Percentiles rank a stretch among this genome's conserved stretches.
Evolutionary conservation across 2,797 vertebrate genomes (phyloP).

Genomic region (Coregonus ussuriensis): DNA sequence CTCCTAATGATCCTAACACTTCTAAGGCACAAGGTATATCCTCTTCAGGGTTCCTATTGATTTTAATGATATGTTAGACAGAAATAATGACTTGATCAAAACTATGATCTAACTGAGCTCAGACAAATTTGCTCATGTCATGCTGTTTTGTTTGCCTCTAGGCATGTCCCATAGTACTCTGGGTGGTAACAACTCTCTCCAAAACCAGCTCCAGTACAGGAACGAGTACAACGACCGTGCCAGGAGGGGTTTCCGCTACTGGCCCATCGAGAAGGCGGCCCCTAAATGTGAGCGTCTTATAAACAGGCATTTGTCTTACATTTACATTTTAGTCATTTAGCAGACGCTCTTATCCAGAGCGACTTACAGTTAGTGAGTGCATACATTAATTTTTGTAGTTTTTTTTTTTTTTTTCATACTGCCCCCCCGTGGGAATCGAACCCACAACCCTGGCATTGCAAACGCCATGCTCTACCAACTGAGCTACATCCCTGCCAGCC

Average conservation of each 20-base stretch:
- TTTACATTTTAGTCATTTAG: too few relatives aligned
- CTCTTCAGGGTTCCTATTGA: neutral
- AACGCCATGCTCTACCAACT: too few relatives aligned
- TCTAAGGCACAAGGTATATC: slow-evolving; percentile 8
- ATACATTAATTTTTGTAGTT: too few relatives aligned
- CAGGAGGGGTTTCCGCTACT: slow-evolving; percentile 64
- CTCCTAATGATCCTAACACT: slow-evolving; percentile 7
- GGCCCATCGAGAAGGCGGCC: slow-evolving; percentile 60
- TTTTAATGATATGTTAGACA: neutral
- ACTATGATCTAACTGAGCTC: neutral
- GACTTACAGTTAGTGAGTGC: too few relatives aligned
- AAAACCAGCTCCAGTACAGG: slow-evolving; percentile 57
- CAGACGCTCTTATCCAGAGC: too few relatives aligned
- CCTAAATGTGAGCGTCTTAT: slow-evolving; percentile 45
- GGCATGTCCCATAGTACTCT: slow-evolving; percentile 14
- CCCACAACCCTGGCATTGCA: too few relatives aligned
- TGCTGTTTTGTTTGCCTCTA: slow-evolving; percentile 23
- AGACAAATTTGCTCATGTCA: too few relatives aligned
- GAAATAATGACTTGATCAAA: neutral
- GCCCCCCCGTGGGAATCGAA: too few relatives aligned
- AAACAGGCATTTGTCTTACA: too few relatives aligned
- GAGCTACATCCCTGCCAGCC: too few relatives aligned
- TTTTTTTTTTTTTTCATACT: too few relatives aligned
- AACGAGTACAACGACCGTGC: slow-evolving; percentile 66
- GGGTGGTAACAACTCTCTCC: slow-evolving; percentile 14